Evolutionary conservation across 2,888 invertebrate genomes (phyloP), one percentile per base, ranked within the genome.

Genomic region (Cheilosia grossa): DNA sequence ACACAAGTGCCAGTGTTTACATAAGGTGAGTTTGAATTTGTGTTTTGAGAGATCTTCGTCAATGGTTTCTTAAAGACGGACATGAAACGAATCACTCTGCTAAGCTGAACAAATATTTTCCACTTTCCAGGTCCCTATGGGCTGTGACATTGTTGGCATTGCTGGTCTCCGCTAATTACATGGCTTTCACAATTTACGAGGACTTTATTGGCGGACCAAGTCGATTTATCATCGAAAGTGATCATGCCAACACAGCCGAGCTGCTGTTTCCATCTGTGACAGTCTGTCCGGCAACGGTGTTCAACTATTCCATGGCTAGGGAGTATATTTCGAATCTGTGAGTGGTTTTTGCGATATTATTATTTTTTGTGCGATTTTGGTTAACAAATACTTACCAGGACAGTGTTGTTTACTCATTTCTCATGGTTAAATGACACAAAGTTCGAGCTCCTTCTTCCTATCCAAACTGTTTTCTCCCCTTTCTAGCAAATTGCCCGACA

Each of bases 181-280:
- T 94, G 83, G 92, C 93, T 0, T 86, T 87, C 53, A 90, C 92
- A 3, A 91, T 94, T 59, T 93, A 93, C 89, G 53, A 86, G 2
- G 93, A 93, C 9, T 94, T 93, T 88, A 89, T 89, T 6, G 92
- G 92, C 83, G 93, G 93, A 91, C 94, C 94, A 2, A 94, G 94
- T 0, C 91, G 93, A 27, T 92, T 94, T 88, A 93, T 93, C 70
- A 93, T 94, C 24, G 94, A 94, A 88, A 93, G 89, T 90, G 93
- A 91, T 91, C 89, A 92, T 87, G 92, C 93, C 13, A 90, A 93
- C 0, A 88, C 93, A 0, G 58, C 83, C 1, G 89, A 89, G 78
- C 86, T 94, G n/a, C 90, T 92, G 2, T 93, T 92, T 89, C 94
- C 94, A 0, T 91, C 93, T 40, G 91, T 94, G 49, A 93, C 93